Percentiles rank a stretch among this genome's conserved stretches.
Evolutionary conservation across 2,888 invertebrate genomes (phyloP).

Genomic region (Creontiades dilutus): DNA sequence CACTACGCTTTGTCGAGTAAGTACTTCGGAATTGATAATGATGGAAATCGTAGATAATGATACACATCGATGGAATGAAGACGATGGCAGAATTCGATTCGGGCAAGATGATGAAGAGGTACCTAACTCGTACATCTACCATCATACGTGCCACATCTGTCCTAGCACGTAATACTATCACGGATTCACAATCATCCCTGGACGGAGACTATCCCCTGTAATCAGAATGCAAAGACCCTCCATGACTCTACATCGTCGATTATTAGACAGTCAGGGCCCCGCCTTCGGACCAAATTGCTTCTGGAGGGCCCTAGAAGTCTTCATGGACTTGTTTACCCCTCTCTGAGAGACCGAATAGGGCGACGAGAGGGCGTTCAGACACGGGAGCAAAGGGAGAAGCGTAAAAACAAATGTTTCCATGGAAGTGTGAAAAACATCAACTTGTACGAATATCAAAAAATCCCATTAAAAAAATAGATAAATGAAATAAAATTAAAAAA

Average conservation of each 20-base stretch:
- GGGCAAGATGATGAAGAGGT: neutral
- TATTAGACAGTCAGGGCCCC: conserved; percentile 64
- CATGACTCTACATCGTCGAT: conserved; percentile 62
- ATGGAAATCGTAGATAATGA: too few species aligned
- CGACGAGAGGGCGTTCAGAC: neutral
- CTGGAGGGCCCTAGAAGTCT: conserved; percentile 1
- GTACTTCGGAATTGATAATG: too few species aligned
- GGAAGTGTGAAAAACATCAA: neutral
- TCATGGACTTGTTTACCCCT: conserved; percentile 65
- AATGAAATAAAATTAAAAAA: too few species aligned
- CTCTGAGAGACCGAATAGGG: conserved; percentile 47
- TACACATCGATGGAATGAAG: too few species aligned
- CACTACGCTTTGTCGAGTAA: too few species aligned
- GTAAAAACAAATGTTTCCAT: neutral
- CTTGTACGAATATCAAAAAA: neutral
- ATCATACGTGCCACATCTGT: neutral
- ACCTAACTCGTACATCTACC: neutral
- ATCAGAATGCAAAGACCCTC: conserved; percentile 61
- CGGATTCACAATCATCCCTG: neutral
- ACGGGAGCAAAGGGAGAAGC: neutral
- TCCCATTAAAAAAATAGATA: neutral
- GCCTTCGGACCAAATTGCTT: conserved; percentile 62
- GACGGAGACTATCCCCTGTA: conserved; percentile 45
- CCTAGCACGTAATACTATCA: neutral
- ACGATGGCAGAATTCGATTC: too few species aligned